phyloP scores from a whole-genome alignment of 2,113 vertebrate species.

The Labrus mixtus region DNA sequence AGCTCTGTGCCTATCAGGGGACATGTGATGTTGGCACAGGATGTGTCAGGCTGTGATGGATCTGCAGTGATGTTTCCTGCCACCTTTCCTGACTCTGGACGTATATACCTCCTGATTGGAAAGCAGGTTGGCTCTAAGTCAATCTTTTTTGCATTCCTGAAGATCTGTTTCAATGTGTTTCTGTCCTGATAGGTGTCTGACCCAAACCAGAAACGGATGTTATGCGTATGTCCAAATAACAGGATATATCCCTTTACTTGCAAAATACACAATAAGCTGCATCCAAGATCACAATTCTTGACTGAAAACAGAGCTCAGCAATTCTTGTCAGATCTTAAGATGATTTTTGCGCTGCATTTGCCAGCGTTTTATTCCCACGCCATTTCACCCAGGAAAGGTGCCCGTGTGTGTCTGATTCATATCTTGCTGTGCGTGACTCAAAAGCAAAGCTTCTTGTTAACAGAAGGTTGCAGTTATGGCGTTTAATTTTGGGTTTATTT shows the following conservation, averaged over 20 bases:
- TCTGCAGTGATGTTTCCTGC: slow-evolving; percentile 3
- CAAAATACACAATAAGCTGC: neutral
- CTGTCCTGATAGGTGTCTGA: too few species aligned
- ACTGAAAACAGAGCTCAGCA: slow-evolving; percentile 8
- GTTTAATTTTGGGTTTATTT: neutral
- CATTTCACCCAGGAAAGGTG: slow-evolving; percentile 17
- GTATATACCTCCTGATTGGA: neutral
- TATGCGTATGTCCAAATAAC: neutral
- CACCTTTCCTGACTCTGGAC: neutral
- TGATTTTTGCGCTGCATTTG: slow-evolving; percentile 18
- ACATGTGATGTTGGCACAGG: neutral
- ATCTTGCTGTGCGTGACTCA: slow-evolving; percentile 11
- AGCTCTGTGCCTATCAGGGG: neutral
- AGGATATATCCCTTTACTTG: neutral
- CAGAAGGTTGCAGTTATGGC: neutral
- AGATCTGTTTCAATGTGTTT: too few species aligned
- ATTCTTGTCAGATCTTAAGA: slow-evolving; percentile 24
- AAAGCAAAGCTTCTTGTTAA: neutral
- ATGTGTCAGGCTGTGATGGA: neutral
- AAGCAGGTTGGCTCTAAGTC: neutral
- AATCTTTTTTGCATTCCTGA: too few species aligned
- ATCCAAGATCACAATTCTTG: neutral
- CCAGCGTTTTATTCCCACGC: slow-evolving; percentile 35
- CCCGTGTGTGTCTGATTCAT: slow-evolving; percentile 9
- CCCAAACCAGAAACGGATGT: too few species aligned